Percentiles rank a stretch among this genome's conserved stretches.
These are phyloP conservation scores for Chaenodraco wilsoni DNA, from an alignment of 2,797 vertebrate genomes.

Conservation along the genomic window DNA sequence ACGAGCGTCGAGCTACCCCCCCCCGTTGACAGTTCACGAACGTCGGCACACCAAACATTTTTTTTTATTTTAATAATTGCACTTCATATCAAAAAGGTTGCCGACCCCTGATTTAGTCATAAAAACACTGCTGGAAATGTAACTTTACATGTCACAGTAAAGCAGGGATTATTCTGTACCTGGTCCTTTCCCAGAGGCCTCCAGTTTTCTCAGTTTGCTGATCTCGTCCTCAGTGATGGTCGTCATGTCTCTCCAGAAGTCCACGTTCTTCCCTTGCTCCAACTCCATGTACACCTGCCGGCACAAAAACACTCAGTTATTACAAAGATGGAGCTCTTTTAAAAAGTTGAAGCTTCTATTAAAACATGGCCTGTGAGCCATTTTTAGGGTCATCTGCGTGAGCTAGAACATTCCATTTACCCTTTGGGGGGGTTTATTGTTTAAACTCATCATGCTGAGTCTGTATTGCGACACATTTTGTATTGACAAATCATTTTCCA, in stretches of 20 bases:
- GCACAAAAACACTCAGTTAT: conserved; percentile 19
- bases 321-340: neutral
- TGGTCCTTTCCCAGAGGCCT: conserved; percentile 94
- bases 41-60: no score
- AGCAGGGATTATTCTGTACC: conserved; percentile 42
- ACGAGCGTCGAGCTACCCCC: no score
- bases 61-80: no score
- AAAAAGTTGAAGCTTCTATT: rapidly evolving
- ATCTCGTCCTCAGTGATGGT: conserved; percentile 98
- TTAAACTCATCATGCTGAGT: neutral
- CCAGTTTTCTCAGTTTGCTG: conserved; percentile 93
- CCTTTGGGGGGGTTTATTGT: neutral
- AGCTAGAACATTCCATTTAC: neutral
- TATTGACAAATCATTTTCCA: neutral
- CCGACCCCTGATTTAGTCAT: neutral
- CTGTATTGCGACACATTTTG: neutral
- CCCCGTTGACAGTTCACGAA: no score
- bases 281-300: conserved; percentile 96
- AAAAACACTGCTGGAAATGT: neutral
- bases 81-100: no score
- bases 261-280: conserved; percentile 97
- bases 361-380: neutral
- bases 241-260: conserved; percentile 99
- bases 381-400: neutral
- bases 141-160: neutral